Percentiles rank a stretch among this genome's conserved stretches.
Conservation (phyloP, 1,140 invertebrate species). For the Bombus sylvicola region DNA sequence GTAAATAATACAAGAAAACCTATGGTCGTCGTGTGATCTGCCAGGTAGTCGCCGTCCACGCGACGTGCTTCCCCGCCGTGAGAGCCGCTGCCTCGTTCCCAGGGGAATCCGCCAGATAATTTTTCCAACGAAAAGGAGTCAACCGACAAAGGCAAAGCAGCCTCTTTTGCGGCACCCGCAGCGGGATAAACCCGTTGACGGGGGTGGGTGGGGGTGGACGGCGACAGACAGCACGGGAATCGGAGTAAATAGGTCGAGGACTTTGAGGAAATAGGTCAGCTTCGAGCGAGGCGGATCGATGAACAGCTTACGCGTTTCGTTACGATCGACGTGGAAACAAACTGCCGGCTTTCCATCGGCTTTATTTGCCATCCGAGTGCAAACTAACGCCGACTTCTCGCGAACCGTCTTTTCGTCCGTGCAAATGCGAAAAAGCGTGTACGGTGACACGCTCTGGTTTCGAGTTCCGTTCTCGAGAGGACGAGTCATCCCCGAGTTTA, state of each 20-base stretch:
- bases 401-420: neutral
- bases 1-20: neutral
- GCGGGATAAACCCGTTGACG: neutral
- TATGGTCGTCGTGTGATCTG: neutral
- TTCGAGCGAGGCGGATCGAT: constrained; percentile 44
- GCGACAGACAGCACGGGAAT: constrained; percentile 24
- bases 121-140: no score
- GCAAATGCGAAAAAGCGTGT: no score
- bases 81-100: no score
- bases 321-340: constrained; percentile 5
- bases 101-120: no score
- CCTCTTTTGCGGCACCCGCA: no score
- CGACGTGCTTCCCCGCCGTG: no score
- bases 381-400: neutral
- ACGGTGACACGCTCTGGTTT: neutral
- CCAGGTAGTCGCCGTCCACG: no score
- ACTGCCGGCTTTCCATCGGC: neutral
- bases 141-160: no score
- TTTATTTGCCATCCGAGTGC: neutral
- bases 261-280: constrained; percentile 57
- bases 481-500: neutral
- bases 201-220: neutral
- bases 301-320: constrained; percentile 37
- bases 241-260: constrained; percentile 63
- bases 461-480: neutral